Evolutionary conservation across 2,888 invertebrate species (phyloP).

Genomic region (Argyresthia goedartella): DNA sequence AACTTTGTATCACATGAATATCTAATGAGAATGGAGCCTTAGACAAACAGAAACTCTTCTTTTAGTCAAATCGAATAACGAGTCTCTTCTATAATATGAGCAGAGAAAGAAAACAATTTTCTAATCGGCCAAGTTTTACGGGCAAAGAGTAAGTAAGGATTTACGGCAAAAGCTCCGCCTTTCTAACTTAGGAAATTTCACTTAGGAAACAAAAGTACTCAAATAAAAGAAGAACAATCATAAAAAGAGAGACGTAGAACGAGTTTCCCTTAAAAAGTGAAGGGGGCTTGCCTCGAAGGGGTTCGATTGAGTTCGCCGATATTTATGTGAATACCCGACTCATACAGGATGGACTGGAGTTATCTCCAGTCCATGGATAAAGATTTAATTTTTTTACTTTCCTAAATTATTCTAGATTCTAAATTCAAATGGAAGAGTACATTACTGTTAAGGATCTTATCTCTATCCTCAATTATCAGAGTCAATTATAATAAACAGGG

Average conservation of each 20-base stretch:
- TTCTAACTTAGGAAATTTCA: slow-evolving; percentile 63
- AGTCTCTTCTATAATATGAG: slow-evolving; percentile 12
- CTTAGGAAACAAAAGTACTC: slow-evolving; percentile 67
- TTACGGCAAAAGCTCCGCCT: slow-evolving; percentile 55
- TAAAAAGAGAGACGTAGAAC: slow-evolving; percentile 57
- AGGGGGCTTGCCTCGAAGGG: slow-evolving; percentile 16
- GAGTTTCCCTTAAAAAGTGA: slow-evolving; percentile 38
- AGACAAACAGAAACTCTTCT: too few relatives aligned
- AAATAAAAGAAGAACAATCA: slow-evolving; percentile 69
- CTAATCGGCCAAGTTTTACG: slow-evolving; percentile 61
- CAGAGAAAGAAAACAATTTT: slow-evolving; percentile 41
- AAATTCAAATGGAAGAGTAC: too few relatives aligned
- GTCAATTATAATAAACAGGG: too few relatives aligned
- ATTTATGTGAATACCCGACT: neutral
- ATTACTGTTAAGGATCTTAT: too few relatives aligned
- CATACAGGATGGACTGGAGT: neutral
- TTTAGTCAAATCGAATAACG: slow-evolving; percentile 19
- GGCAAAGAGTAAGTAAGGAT: slow-evolving; percentile 59
- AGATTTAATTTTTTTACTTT: too few relatives aligned
- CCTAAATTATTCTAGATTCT: too few relatives aligned
- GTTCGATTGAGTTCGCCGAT: neutral
- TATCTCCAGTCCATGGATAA: too few relatives aligned
- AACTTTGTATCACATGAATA: too few relatives aligned
- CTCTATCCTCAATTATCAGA: too few relatives aligned
- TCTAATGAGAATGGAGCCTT: too few relatives aligned